Percentiles rank a stretch among this genome's conserved stretches.
phyloP scores from a whole-genome alignment of 92 coral and sea anemone genomes.

The Palythoa heliodiscus region DNA sequence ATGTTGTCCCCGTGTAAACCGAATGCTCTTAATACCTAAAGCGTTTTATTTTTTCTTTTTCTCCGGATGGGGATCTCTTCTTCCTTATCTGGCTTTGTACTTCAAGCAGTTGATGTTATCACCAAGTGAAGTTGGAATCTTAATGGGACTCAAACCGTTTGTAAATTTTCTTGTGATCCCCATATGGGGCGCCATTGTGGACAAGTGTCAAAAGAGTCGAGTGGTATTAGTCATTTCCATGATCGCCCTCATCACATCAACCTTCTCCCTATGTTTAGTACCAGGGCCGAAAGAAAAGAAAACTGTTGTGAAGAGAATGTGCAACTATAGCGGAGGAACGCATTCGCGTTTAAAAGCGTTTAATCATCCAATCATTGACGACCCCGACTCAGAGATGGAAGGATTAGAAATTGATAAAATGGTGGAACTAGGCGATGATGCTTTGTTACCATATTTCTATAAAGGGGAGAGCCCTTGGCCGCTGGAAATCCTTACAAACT shows the following conservation, averaged over 20 bases:
- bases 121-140: conserved; percentile 97
- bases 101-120: conserved; percentile 96
- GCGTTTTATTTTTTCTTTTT: conserved; percentile 93
- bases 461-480: conserved; percentile 98
- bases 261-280: conserved; percentile 85
- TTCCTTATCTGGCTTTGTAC: conserved; percentile 95
- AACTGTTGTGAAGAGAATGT: conserved; percentile 77
- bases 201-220: conserved; percentile 95
- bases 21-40: conserved; percentile 89
- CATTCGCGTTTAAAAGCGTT: conserved; percentile 67
- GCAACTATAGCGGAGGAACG: conserved; percentile 73
- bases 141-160: conserved; percentile 97
- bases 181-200: conserved; percentile 99
- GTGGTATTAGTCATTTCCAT: conserved; percentile 85
- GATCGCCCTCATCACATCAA: conserved; percentile 86
- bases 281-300: conserved; percentile 89
- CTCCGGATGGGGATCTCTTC: conserved; percentile 97
- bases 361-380: conserved; percentile 73
- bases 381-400: conserved; percentile 84
- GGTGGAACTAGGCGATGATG: conserved; percentile 77
- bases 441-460: conserved; percentile 73
- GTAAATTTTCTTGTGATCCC: conserved; percentile 98
- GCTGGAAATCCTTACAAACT: conserved; percentile 69
- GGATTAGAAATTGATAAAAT: conserved; percentile 94
- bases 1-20: conserved; percentile 93